A percentile compares a stretch with the other conserved stretches of the same genome.
phyloP scores from a whole-genome alignment of 1,140 invertebrate genomes.

The Camponotus floridanus region DNA sequence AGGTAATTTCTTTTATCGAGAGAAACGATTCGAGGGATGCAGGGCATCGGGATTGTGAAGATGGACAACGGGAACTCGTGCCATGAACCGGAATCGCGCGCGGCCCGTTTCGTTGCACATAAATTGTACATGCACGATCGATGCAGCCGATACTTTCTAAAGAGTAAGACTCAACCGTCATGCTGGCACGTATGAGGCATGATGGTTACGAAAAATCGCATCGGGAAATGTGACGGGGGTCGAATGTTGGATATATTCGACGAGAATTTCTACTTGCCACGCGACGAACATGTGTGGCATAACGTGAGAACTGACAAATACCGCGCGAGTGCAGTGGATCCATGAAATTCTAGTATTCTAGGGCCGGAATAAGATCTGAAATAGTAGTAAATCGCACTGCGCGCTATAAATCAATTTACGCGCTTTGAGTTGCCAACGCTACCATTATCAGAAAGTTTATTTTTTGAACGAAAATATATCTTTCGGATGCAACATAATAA shows the following conservation, averaged over 20 bases:
- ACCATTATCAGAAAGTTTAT: constrained; percentile 38
- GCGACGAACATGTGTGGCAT: constrained; percentile 33
- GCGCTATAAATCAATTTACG: constrained; percentile 47
- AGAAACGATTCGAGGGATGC: neutral
- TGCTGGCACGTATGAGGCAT: neutral
- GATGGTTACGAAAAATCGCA: constrained; percentile 39
- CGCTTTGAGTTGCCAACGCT: constrained; percentile 6
- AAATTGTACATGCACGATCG: constrained; percentile 50
- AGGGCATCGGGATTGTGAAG: constrained; percentile 6
- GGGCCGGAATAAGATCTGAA: constrained; percentile 33
- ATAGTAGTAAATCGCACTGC: constrained; percentile 29
- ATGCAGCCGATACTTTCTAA: constrained; percentile 37
- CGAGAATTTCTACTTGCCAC: constrained; percentile 37
- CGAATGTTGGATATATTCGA: constrained; percentile 44
- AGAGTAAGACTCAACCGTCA: constrained; percentile 3
- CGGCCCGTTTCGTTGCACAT: constrained; percentile 30
- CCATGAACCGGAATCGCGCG: constrained; percentile 40
- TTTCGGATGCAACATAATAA: neutral
- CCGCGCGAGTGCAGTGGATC: constrained; percentile 13
- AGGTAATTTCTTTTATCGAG: constrained; percentile 43
- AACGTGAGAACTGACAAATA: constrained; percentile 54
- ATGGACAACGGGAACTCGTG: constrained; percentile 44
- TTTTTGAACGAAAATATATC: neutral
- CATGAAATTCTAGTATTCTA: constrained; percentile 24
- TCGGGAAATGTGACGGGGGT: constrained; percentile 9